Base-by-base conservation (phyloP, 2,888 invertebrate genomes). In the Craniophora ligustri region DNA sequence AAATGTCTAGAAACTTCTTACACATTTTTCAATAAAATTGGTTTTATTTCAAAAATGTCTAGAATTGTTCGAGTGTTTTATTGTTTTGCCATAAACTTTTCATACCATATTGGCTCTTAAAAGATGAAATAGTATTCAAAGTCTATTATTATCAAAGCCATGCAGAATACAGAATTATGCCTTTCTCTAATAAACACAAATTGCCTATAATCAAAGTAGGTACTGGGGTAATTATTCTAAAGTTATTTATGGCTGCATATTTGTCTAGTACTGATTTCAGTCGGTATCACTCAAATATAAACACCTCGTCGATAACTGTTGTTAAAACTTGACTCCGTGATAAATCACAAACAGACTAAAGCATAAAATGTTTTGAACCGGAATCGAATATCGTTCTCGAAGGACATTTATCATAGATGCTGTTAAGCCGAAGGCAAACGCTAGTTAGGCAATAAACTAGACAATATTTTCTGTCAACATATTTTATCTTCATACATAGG, bases 331-430 rank as follows among this genome's bases (percentile, higher is more conserved):
- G 62, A 61, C 54, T 23, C 8, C 2, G 3, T 67, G 62, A 64
- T 64, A 64, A 64, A 64, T 64, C 62, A 61, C 54, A 48, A 40
- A 14, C 32, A 30, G 44, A 48, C 47, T 26, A 45, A 53, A 54
- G 47, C 47, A 38, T 34, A 48, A 67, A 64, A 67, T 61, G 30
- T 63, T 57, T 53, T 32, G 62, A 67, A 54, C 67, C 67, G 62
- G 63, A 64, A 67, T 64, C 68, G 62, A 64, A 54, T 61, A 67
- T 54, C 32, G 63, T 67, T 61, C 62, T 54, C 21, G 54, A 64
- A 67, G 67, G 62, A 64, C 51, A 68, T 72, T 72, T 50, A 68
- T 61, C 67, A 51, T 35, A 34, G 56, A 53, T 49, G 51, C 50
- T 57, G 53, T 47, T 49, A 48, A 56, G 67, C 67, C 44, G 39